Percentiles rank a stretch among this genome's conserved stretches.
Conservation (phyloP, 2,113 vertebrate species). For the Saiga tatarica region DNA sequence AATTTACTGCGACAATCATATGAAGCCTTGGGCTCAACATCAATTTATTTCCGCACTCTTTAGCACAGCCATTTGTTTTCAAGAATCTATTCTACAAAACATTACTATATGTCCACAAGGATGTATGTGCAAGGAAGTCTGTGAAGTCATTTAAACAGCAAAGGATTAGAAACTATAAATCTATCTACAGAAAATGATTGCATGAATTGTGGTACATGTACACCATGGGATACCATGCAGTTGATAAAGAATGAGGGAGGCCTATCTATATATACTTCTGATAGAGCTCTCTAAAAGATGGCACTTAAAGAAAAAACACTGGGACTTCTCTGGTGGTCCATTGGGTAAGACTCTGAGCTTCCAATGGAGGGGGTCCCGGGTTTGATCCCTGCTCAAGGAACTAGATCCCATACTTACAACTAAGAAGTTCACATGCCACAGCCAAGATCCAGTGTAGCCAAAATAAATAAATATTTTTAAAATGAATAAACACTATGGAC, state of each 20-base stretch:
- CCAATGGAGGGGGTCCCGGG: not conserved
- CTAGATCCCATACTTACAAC: not conserved
- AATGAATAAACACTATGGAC: not conserved
- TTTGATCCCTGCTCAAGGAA: not conserved
- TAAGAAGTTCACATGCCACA: not conserved
- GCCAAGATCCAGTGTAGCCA: not conserved
- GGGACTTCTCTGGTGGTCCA: not conserved
- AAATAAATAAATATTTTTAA: not conserved
- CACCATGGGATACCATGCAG: not conserved
- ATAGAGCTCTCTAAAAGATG: not conserved
- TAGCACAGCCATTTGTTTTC: not conserved
- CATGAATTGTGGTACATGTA: not conserved
- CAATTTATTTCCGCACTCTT: not conserved
- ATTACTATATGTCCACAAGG: not conserved
- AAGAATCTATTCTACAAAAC: not conserved
- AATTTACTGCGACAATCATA: not conserved
- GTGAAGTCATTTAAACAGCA: not conserved
- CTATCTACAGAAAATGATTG: not conserved
- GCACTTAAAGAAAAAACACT: not conserved
- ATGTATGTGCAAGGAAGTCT: not conserved
- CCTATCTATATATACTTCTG: not conserved
- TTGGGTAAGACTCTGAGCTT: not conserved
- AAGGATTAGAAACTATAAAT: not conserved
- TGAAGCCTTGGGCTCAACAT: not conserved
- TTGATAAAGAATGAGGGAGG: not conserved